Conservation (phyloP, 1,140 invertebrate genomes). For the Hycleus phaleratus region DNA sequence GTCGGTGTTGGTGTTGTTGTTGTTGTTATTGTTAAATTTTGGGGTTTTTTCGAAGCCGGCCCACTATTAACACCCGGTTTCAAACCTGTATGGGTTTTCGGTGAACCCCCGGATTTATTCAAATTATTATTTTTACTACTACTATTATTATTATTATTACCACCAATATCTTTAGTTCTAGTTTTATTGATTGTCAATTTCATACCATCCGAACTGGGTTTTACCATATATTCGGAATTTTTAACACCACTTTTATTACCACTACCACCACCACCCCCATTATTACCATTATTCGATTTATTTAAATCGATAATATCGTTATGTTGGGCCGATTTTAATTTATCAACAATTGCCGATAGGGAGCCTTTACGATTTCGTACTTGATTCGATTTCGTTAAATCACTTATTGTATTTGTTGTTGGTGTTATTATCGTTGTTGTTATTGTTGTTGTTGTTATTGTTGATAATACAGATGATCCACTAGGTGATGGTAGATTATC, state of each 20-base stretch:
- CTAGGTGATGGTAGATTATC: slow-evolving; percentile 47
- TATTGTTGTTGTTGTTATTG: slow-evolving; percentile 38
- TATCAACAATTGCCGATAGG: slow-evolving; percentile 78
- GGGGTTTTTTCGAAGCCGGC: slow-evolving; percentile 70
- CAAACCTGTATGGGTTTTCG: slow-evolving; percentile 71
- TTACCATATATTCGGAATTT: slow-evolving; percentile 79
- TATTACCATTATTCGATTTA: not conserved
- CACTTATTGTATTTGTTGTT: not conserved
- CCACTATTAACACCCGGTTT: slow-evolving; percentile 78
- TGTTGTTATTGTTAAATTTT: slow-evolving; percentile 18
- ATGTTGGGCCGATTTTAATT: slow-evolving; percentile 68
- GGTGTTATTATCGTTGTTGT: no score
- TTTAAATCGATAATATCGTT: slow-evolving; percentile 42
- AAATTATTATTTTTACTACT: slow-evolving; percentile 8
- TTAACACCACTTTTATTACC: slow-evolving; percentile 51
- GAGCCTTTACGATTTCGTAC: slow-evolving; percentile 66
- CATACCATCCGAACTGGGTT: slow-evolving; percentile 75
- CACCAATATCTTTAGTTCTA: slow-evolving; percentile 50
- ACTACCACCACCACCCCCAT: slow-evolving; percentile 6
- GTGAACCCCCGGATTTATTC: slow-evolving; percentile 45
- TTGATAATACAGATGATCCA: slow-evolving; percentile 22
- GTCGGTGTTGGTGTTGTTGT: slow-evolving; percentile 7
- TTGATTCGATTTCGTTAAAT: slow-evolving; percentile 43
- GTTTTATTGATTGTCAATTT: slow-evolving; percentile 88
- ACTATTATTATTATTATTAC: slow-evolving; percentile 21